These are phyloP conservation scores for Aplysina aerophoba DNA, from an alignment of 37 sponge, comb jelly and placozoan genomes.

Conservation along the genomic window DNA sequence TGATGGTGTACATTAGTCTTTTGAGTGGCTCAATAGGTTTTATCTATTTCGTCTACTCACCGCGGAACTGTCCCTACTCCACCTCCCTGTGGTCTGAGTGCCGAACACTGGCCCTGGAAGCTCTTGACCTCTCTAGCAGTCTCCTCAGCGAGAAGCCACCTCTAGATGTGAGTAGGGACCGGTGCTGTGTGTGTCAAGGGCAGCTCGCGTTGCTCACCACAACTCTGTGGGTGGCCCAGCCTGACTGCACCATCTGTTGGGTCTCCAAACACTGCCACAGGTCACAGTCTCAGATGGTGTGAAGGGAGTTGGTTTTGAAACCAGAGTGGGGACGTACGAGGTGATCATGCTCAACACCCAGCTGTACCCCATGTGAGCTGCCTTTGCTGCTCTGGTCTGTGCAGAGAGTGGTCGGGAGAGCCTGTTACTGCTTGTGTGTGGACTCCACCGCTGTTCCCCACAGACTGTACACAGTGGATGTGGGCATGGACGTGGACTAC, in stretches of 20 bases:
- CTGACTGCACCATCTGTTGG: too few species aligned
- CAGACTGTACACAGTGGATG: not conserved
- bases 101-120: slow-evolving; percentile 31
- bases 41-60: slow-evolving; percentile 21
- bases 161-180: not conserved
- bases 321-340: not conserved
- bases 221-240: too few species aligned
- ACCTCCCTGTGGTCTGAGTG: slow-evolving; percentile 41
- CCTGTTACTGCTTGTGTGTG: too few species aligned
- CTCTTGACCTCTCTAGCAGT: slow-evolving; percentile 21
- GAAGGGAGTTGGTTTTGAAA: not conserved
- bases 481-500: slow-evolving; percentile 2
- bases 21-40: slow-evolving; percentile 22
- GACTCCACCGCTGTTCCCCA: too few species aligned
- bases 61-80: slow-evolving; percentile 25
- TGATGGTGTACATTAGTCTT: slow-evolving; percentile 21
- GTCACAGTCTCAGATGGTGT: not conserved
- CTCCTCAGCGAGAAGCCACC: slow-evolving; percentile 23
- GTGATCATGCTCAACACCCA: slow-evolving; percentile 1
- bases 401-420: too few species aligned
- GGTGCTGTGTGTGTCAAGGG: too few species aligned
- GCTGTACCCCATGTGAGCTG: not conserved
- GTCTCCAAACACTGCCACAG: not conserved
- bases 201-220: too few species aligned
- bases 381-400: not conserved